Percentiles rank a stretch among this genome's conserved stretches.
Conservation (phyloP, 2,888 invertebrate species). For the Agrenia bidenticulata region DNA sequence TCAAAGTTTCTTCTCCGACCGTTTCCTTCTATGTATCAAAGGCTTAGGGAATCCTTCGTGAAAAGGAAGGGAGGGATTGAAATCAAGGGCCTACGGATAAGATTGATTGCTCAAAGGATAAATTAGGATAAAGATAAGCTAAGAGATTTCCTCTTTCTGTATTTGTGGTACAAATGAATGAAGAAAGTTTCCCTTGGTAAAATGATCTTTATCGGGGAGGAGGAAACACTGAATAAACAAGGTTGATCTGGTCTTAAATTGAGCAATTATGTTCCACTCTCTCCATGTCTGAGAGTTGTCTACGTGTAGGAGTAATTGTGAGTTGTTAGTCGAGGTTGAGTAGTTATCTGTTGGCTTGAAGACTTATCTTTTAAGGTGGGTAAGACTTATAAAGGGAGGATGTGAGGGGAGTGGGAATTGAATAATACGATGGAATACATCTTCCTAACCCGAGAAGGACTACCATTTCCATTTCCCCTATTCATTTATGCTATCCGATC, state of each 20-base stretch:
- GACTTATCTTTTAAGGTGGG: not conserved
- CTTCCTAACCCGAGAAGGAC: not conserved
- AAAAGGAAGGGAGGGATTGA: no score
- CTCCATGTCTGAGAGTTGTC: not conserved
- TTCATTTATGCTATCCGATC: not conserved
- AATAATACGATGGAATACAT: conserved; percentile 5
- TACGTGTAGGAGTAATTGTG: not conserved
- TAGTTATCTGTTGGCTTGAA: not conserved
- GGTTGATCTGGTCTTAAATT: no score
- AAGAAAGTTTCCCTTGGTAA: no score
- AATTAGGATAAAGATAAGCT: conserved; percentile 10
- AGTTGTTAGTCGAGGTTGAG: conserved; percentile 12
- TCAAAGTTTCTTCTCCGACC: not conserved
- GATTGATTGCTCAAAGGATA: conserved; percentile 7
- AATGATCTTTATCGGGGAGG: no score
- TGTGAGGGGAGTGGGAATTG: conserved; percentile 13
- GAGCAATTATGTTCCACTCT: no score
- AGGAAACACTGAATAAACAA: no score
- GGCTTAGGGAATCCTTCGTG: no score
- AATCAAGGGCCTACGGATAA: not conserved
- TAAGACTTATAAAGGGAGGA: not conserved
- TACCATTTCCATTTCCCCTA: not conserved
- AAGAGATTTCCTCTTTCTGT: conserved; percentile 3
- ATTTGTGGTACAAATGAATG: no score
- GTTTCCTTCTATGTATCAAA: no score